Conservation (phyloP, 30 jellyfish, hydroid and myxozoan species). For the Chrysaora quinquecirrha region DNA sequence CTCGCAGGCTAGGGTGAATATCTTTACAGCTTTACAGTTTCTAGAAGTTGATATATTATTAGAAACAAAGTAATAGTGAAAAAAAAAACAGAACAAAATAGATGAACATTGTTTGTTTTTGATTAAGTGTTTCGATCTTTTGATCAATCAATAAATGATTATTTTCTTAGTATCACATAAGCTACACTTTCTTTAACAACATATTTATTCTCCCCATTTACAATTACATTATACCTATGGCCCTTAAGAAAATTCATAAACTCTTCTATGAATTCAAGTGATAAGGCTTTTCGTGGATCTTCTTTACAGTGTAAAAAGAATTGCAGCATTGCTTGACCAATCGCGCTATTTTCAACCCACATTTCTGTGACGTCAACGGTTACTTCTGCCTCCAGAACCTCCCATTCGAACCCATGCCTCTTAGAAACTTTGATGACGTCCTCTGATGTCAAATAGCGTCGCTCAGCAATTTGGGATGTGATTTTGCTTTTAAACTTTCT, state of each 20-base stretch:
- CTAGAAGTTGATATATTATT: too few relatives aligned
- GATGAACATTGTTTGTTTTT: too few relatives aligned
- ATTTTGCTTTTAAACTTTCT: conserved; percentile 17
- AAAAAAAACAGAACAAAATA: too few relatives aligned
- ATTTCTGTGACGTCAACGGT: conserved; percentile 21
- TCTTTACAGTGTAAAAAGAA: conserved; percentile 30
- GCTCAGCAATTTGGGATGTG: conserved; percentile 3
- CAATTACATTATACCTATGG: too few relatives aligned
- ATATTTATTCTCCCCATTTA: too few relatives aligned
- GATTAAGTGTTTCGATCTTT: too few relatives aligned
- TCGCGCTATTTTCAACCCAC: conserved; percentile 7
- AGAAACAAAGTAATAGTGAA: too few relatives aligned
- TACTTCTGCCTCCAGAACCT: background rate
- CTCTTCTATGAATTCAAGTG: conserved; percentile 2
- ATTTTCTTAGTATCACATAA: too few relatives aligned
- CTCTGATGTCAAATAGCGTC: conserved; percentile 16
- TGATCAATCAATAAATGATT: too few relatives aligned
- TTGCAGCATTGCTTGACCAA: conserved; percentile 29
- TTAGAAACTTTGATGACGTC: background rate
- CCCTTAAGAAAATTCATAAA: conserved; percentile 17
- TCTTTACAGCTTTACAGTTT: too few relatives aligned
- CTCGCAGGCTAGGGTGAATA: too few relatives aligned
- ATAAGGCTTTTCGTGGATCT: conserved; percentile 14
- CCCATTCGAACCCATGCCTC: conserved; percentile 12
- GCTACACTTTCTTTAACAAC: too few relatives aligned